Evolutionary conservation across 2,113 vertebrate genomes (phyloP).

Genomic region (Prinia subflava): DNA sequence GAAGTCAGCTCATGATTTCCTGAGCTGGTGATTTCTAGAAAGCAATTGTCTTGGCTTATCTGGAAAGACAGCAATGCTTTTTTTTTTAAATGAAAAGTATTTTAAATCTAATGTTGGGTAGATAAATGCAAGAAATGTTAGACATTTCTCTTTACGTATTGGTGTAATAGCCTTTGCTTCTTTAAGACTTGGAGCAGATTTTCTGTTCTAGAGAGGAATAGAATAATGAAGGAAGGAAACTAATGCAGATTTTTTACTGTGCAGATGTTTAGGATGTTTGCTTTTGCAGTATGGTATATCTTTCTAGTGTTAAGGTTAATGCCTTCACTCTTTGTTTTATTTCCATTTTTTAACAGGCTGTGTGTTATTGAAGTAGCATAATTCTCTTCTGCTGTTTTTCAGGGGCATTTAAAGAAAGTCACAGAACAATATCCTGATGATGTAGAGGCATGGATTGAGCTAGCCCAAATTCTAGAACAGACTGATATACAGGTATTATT

Average conservation of each 20-base stretch:
- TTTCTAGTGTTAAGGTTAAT: not conserved
- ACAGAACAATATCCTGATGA: conserved; percentile 98
- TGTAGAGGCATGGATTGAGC: conserved; percentile 97
- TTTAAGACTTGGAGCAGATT: not conserved
- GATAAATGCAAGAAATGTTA: not conserved
- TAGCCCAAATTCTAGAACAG: conserved; percentile 97
- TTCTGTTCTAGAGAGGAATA: not conserved
- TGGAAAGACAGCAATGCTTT: not conserved
- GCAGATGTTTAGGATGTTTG: not conserved
- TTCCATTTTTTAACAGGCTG: not conserved
- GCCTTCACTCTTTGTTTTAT: not conserved
- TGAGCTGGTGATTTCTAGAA: not conserved
- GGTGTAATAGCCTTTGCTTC: not conserved
- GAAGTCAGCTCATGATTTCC: not conserved
- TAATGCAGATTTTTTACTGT: not conserved
- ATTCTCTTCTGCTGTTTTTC: conserved; percentile 16
- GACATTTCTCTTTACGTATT: not conserved
- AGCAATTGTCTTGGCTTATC: not conserved
- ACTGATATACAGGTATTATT: conserved; percentile 90
- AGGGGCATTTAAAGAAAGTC: conserved; percentile 98
- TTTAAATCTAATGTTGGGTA: not conserved
- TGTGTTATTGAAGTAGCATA: not conserved
- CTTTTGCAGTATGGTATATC: not conserved
- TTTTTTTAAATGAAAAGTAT: not conserved
- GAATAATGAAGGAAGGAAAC: not conserved